These are phyloP conservation scores for Tarsius wallacei DNA, from an alignment of 2,797 vertebrate genomes.

Conservation along the genomic window DNA sequence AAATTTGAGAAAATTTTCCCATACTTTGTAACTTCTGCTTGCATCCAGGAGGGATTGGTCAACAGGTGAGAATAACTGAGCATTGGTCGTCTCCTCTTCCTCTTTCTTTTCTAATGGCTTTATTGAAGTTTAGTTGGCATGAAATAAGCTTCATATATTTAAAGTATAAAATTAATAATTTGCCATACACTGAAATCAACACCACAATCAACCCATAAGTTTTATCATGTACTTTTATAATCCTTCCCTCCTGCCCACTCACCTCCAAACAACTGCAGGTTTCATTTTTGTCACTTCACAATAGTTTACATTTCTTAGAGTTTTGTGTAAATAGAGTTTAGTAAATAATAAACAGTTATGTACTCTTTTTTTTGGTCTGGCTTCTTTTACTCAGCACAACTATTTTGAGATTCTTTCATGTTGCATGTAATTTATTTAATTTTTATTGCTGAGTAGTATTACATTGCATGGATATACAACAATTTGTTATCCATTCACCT, in stretches of 20 bases:
- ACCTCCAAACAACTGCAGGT: neutral
- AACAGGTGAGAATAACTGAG: neutral
- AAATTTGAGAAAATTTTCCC: constrained; percentile 8
- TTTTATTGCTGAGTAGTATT: neutral
- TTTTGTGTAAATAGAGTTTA: neutral
- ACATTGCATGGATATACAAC: neutral
- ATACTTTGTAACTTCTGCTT: neutral
- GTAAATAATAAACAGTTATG: no score
- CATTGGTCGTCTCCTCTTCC: neutral
- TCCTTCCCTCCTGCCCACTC: neutral
- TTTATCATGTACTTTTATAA: neutral
- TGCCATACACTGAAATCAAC: neutral
- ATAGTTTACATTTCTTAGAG: neutral
- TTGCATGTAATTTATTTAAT: neutral
- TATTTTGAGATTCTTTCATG: neutral
- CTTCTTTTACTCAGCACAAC: neutral
- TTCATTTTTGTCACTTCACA: neutral
- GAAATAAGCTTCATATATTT: neutral
- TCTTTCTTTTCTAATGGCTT: neutral
- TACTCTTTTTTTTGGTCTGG: neutral
- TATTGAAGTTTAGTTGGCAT: neutral
- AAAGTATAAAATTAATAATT: neutral
- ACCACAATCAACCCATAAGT: neutral
- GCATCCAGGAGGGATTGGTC: no score
- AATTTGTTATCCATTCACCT: neutral